Base-by-base conservation (phyloP, 2,113 vertebrate species). In the Phainopepla nitens region DNA sequence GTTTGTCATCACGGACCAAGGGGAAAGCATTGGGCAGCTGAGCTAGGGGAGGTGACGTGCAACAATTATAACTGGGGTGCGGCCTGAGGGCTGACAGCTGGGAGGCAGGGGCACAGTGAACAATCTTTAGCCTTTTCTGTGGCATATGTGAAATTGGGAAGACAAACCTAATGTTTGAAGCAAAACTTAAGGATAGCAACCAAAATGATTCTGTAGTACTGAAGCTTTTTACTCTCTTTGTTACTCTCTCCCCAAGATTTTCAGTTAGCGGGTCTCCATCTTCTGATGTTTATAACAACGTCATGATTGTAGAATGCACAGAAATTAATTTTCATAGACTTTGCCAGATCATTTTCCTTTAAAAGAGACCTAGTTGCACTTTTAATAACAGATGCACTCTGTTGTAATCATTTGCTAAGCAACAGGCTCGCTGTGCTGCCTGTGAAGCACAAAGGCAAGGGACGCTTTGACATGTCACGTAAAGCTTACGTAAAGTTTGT, bases 351-450 rank as follows among this genome's bases (percentile, higher is more conserved):
- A 4, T 82, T 71, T 75, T 80, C 36, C 66, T 79, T 90, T 86
- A 41, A 60, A 76, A 81, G 73, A 83, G 53, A 19, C 33, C 64
- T 78, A 12, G 33, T 47, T 7, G 3, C 39, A 41, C 75, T 88
- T 90, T n/a, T 81, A 79, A n/a, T 86, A 82, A 57, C 64, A 73
- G 73, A 90, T 79, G 51, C 57, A 33, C 54, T 89, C 91, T 51
- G 49, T 81, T 91, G 84, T 42, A 16, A 90, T 93, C 50, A 69
- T 94, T 95, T 92, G 85, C 87, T 95, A 92, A 91, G 91, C 90
- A 95, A 95, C 82, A 83, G 90, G 66, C n/a, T 90, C 9, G 3
- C 64, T 83, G 78, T 51, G 60, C 51, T 88, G 82, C 65, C 78
- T 57, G 0, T 79, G 88, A 89, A 93, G 90, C 69, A 69, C 92